phyloP scores from a whole-genome alignment of 2,888 invertebrate genomes.

The Cephonodes hylas region DNA sequence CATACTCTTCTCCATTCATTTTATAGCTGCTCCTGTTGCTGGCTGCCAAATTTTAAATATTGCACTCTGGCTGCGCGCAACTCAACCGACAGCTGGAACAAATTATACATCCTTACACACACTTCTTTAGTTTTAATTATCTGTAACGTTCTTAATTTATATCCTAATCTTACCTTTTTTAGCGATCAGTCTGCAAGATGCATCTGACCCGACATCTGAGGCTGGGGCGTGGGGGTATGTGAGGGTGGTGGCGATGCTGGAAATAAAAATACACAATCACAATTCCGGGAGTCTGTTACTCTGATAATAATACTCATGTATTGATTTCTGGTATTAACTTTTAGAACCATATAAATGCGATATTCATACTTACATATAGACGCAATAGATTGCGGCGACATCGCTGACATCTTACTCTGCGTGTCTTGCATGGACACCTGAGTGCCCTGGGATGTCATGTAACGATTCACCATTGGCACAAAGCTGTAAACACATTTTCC shows the following conservation, averaged over 20 bases:
- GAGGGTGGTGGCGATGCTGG: conserved; percentile 76
- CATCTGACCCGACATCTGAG: conserved; percentile 70
- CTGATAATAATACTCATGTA: no score
- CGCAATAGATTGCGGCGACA: conserved; percentile 78
- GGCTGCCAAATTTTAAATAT: conserved; percentile 62
- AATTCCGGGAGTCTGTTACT: no score
- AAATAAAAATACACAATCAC: conserved; percentile 21
- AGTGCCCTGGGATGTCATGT: conserved; percentile 79
- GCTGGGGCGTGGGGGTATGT: conserved; percentile 77
- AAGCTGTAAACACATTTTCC: conserved; percentile 54
- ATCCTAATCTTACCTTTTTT: conserved; percentile 40
- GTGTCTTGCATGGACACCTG: conserved; percentile 78
- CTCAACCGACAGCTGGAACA: conserved; percentile 59
- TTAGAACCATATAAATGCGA: neutral
- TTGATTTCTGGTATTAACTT: no score
- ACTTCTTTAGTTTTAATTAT: neutral
- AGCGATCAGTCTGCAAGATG: conserved; percentile 71
- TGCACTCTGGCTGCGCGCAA: conserved; percentile 63
- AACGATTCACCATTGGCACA: conserved; percentile 78
- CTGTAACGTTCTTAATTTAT: neutral
- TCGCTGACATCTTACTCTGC: conserved; percentile 71
- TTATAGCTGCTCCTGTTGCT: conserved; percentile 62
- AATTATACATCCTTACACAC: neutral
- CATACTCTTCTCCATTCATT: conserved; percentile 28
- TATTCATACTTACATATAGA: conserved; percentile 68